A percentile compares a stretch with the other conserved stretches of the same genome.
These are phyloP conservation scores for Parnassius apollo DNA, from an alignment of 2,888 invertebrate genomes.

Conservation along the genomic window DNA sequence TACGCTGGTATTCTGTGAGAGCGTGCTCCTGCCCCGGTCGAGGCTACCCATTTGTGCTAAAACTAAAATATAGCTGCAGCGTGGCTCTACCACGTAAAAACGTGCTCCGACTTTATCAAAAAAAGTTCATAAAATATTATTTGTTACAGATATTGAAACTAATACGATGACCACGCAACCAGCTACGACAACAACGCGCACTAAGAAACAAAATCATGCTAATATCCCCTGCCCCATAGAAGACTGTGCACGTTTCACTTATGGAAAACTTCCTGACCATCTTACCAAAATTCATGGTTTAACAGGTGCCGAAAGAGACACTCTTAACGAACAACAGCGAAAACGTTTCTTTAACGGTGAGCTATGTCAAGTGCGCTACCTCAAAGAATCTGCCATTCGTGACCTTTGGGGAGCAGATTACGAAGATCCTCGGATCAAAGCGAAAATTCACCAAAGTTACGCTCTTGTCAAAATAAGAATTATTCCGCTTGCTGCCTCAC, in stretches of 20 bases:
- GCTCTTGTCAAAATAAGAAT: constrained; percentile 75
- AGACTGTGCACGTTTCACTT: constrained; percentile 77
- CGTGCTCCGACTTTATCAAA: no score
- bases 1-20: no score
- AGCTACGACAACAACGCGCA: constrained; percentile 53
- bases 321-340: constrained; percentile 75
- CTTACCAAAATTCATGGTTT: constrained; percentile 76
- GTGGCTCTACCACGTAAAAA: no score
- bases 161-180: constrained; percentile 54
- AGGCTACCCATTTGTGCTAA: no score
- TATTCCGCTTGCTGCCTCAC: constrained; percentile 72
- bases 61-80: no score
- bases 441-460: constrained; percentile 76
- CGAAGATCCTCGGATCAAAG: constrained; percentile 71
- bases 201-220: constrained; percentile 78
- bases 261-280: constrained; percentile 77
- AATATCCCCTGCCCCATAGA: constrained; percentile 79
- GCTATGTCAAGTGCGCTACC: constrained; percentile 73
- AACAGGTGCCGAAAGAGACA: constrained; percentile 72
- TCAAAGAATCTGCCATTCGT: constrained; percentile 77
- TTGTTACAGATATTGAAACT: not conserved
- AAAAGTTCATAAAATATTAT: no score
- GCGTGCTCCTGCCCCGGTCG: no score
- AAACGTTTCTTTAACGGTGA: constrained; percentile 79
- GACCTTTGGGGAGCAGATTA: constrained; percentile 77